phyloP scores from a whole-genome alignment of 1,140 invertebrate species.

The Halictus rubicundus region DNA sequence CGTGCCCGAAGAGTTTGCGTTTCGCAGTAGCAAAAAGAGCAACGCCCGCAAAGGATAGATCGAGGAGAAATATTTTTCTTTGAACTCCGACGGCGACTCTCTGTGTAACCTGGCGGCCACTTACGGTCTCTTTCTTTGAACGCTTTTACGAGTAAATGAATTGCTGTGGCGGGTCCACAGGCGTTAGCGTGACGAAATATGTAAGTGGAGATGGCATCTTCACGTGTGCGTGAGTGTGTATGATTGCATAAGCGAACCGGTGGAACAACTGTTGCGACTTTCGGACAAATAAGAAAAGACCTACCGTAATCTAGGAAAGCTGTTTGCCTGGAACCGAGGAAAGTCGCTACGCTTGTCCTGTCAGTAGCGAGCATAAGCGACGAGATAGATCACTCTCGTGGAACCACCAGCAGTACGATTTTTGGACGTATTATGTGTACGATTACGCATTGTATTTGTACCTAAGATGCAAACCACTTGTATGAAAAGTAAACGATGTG shows the following conservation, averaged over 20 bases:
- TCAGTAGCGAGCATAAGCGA: neutral
- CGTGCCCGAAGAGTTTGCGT: neutral
- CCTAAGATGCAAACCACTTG: neutral
- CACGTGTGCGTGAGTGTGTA: neutral
- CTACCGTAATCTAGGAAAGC: too few relatives aligned
- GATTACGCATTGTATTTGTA: constrained; percentile 28
- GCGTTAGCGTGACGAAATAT: constrained; percentile 6
- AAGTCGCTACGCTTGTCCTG: too few relatives aligned
- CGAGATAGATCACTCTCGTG: constrained; percentile 47
- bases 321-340: too few relatives aligned
- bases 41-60: neutral
- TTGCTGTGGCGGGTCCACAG: constrained; percentile 23
- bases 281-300: too few relatives aligned
- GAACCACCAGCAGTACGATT: constrained; percentile 77
- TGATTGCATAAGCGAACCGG: constrained; percentile 27
- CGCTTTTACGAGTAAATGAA: constrained; percentile 9
- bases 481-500: constrained; percentile 22
- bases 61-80: constrained; percentile 17
- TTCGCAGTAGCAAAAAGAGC: neutral
- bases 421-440: constrained; percentile 50
- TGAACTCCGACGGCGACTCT: neutral
- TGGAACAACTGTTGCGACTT: too few relatives aligned
- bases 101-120: neutral
- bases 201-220: constrained; percentile 24
- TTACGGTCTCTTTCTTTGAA: neutral